Conservation (phyloP, 2,888 invertebrate species). For the Copidosoma aretas region DNA sequence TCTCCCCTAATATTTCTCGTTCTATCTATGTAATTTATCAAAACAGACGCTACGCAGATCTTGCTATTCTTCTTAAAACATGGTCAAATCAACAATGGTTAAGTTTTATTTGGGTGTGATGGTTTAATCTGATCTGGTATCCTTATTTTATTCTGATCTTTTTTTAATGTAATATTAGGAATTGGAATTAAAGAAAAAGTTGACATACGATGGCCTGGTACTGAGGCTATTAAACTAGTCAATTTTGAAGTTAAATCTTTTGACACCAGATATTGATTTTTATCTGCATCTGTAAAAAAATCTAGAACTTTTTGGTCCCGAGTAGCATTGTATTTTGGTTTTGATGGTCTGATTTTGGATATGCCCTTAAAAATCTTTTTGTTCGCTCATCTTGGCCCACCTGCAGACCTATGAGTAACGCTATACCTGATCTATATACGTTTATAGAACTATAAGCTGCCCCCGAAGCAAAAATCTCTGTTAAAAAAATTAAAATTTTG, state of each 20-base stretch:
- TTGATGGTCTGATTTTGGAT: conserved; percentile 23
- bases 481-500: conserved; percentile 14
- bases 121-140: conserved; percentile 36
- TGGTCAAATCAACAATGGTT: conserved; percentile 25
- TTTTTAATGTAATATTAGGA: conserved; percentile 25
- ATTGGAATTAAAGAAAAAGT: conserved; percentile 38
- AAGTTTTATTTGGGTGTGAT: conserved; percentile 20
- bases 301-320: conserved; percentile 27
- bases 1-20: conserved; percentile 18
- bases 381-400: conserved; percentile 30
- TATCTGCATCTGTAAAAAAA: too few relatives aligned
- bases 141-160: conserved; percentile 26
- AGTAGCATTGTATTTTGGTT: conserved; percentile 37
- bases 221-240: conserved; percentile 30
- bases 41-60: conserved; percentile 19
- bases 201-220: conserved; percentile 35
- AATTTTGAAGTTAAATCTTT: conserved; percentile 30
- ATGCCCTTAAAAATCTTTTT: conserved; percentile 39
- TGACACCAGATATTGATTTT: conserved; percentile 21
- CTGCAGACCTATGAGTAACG: conserved; percentile 24
- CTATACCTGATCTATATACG: conserved; percentile 28
- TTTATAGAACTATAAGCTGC: conserved; percentile 23
- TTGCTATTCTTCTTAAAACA: conserved; percentile 10
- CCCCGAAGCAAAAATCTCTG: neutral
- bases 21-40: conserved; percentile 20